Percentiles rank a stretch among this genome's conserved stretches.
Conservation (phyloP, 2,113 vertebrate species). For the Trochalopteron elliotii region DNA sequence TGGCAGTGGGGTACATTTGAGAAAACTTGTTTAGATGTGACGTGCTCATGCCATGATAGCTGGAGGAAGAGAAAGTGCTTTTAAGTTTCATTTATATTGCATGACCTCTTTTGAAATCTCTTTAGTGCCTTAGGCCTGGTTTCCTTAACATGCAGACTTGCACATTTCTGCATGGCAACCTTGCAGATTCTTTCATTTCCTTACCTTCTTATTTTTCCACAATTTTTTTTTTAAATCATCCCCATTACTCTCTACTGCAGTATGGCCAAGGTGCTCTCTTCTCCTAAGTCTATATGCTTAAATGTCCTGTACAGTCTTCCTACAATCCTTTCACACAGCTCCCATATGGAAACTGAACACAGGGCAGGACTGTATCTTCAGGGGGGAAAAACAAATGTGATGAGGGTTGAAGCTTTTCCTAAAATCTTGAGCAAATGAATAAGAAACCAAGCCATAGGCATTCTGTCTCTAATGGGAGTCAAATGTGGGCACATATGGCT, state of each 20-base stretch:
- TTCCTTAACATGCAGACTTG: neutral
- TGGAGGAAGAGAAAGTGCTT: neutral
- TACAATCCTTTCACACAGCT: neutral
- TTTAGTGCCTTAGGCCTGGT: neutral
- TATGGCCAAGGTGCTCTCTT: neutral
- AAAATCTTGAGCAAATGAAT: neutral
- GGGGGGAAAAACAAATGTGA: neutral
- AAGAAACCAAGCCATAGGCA: neutral
- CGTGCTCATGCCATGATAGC: neutral
- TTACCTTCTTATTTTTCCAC: neutral
- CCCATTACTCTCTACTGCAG: neutral
- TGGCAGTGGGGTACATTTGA: neutral
- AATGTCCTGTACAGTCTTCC: neutral
- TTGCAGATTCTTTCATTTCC: neutral
- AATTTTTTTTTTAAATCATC: neutral
- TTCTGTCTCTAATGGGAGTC: neutral
- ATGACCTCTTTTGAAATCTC: neutral
- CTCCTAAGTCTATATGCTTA: neutral
- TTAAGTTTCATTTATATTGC: neutral
- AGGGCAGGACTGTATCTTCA: neutral
- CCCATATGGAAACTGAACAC: neutral
- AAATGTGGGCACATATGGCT: neutral
- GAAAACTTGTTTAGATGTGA: neutral
- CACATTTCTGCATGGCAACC: neutral
- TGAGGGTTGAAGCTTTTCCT: neutral